phyloP scores from a whole-genome alignment of 2,888 invertebrate species.

The Eristalis pertinax region DNA sequence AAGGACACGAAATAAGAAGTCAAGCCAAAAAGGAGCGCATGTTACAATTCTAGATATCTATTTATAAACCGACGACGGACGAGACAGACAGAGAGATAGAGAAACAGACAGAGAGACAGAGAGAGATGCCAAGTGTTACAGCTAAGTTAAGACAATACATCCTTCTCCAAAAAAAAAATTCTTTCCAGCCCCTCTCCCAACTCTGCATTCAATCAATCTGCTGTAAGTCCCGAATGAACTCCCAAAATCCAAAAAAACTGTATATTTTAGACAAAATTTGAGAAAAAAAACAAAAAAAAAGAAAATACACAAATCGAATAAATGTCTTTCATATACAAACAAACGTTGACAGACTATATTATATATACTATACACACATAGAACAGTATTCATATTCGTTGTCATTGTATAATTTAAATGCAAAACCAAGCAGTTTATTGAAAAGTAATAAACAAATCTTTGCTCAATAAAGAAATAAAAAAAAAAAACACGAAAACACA shows the following conservation, averaged over 20 bases:
- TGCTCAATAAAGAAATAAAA: constrained; percentile 51
- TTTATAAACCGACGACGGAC: constrained; percentile 32
- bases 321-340: constrained; percentile 49
- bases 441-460: constrained; percentile 59
- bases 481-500: constrained; percentile 8
- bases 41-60: constrained; percentile 55
- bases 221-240: not conserved
- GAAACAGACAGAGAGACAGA: not conserved
- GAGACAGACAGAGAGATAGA: not conserved
- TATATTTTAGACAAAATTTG: constrained; percentile 41
- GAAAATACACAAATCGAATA: constrained; percentile 10
- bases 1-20: constrained; percentile 8
- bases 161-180: not conserved
- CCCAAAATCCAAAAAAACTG: constrained; percentile 1
- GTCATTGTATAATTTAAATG: constrained; percentile 64
- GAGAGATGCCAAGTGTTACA: constrained; percentile 35
- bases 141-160: constrained; percentile 64
- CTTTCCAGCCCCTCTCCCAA: not conserved
- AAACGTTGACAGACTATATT: constrained; percentile 38
- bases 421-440: constrained; percentile 38
- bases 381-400: constrained; percentile 65
- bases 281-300: constrained; percentile 12
- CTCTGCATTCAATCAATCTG: not conserved
- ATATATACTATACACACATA: constrained; percentile 44
- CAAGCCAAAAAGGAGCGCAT: constrained; percentile 21